A percentile compares a stretch with the other conserved stretches of the same genome.
Evolutionary conservation across 2,797 vertebrate species (phyloP).

Genomic region (Anabas testudineus): DNA sequence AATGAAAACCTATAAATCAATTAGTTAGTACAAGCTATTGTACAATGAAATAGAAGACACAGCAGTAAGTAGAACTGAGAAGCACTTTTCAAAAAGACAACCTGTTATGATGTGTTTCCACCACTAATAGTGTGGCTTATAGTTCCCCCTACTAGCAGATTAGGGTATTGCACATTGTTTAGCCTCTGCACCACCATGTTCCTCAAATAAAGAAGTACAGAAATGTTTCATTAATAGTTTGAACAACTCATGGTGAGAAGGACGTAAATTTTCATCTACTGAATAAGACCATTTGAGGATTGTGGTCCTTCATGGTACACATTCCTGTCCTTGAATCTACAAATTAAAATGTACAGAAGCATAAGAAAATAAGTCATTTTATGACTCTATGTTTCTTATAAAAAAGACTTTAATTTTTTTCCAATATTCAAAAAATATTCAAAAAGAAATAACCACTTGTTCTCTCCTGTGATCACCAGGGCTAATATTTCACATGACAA

Average conservation of each 20-base stretch:
- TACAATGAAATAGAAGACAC: conserved; percentile 15
- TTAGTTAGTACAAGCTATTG: conserved; percentile 13
- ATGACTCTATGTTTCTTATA: no score
- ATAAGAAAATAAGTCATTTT: background rate
- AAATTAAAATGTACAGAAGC: background rate
- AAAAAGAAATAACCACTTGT: background rate
- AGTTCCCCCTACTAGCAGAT: conserved; percentile 6
- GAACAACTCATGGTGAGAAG: no score
- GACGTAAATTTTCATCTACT: background rate
- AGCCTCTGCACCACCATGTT: conserved; percentile 32
- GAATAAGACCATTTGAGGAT: no score
- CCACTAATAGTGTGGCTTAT: background rate
- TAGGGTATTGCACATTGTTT: background rate
- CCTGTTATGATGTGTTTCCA: background rate
- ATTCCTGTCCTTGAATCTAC: background rate
- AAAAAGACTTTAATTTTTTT: conserved; percentile 49
- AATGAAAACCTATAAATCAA: background rate
- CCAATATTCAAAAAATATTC: conserved; percentile 32
- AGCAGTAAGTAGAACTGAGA: background rate
- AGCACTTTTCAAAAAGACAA: background rate
- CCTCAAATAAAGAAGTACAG: background rate
- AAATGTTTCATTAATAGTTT: background rate
- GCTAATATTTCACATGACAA: conserved; percentile 7
- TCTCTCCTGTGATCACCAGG: background rate
- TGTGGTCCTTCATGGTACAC: no score